phyloP scores from a whole-genome alignment of 2,888 invertebrate genomes.

The Zootermopsis nevadensis region DNA sequence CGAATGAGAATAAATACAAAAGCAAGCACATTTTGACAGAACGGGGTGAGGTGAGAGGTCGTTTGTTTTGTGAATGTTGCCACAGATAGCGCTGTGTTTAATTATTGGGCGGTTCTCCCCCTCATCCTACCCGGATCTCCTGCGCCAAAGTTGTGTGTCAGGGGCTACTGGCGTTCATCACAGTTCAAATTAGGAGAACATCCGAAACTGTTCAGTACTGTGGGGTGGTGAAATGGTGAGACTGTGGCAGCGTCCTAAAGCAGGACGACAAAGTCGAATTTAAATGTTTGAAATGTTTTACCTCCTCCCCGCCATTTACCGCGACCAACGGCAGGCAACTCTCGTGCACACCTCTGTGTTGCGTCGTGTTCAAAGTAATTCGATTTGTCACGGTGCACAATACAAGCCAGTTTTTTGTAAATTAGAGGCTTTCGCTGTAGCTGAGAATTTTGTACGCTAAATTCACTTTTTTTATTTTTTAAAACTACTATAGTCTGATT shows the following conservation, averaged over 20 bases:
- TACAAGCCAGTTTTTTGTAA: background rate
- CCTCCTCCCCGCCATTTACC: too few species aligned
- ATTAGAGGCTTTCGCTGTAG: background rate
- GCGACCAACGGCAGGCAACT: too few species aligned
- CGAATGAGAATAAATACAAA: background rate
- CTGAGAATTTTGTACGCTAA: too few species aligned
- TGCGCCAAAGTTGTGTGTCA: slow-evolving; percentile 22
- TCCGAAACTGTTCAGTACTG: background rate
- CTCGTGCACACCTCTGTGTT: background rate
- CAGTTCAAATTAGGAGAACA: slow-evolving; percentile 24
- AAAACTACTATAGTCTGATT: background rate
- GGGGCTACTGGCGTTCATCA: slow-evolving; percentile 18
- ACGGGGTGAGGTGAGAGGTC: background rate
- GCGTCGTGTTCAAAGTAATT: background rate
- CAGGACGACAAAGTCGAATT: background rate
- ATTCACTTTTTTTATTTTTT: background rate
- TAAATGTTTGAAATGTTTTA: background rate
- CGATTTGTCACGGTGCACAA: background rate
- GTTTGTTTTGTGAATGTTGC: slow-evolving; percentile 5
- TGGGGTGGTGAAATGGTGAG: background rate
- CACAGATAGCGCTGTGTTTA: background rate
- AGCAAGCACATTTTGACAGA: background rate
- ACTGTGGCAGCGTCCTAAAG: background rate
- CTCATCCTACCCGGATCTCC: background rate
- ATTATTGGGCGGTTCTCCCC: slow-evolving; percentile 18